Percentiles rank a stretch among this genome's conserved stretches.
Evolutionary conservation across 1,140 invertebrate species (phyloP).

Genomic region (Mya arenaria): DNA sequence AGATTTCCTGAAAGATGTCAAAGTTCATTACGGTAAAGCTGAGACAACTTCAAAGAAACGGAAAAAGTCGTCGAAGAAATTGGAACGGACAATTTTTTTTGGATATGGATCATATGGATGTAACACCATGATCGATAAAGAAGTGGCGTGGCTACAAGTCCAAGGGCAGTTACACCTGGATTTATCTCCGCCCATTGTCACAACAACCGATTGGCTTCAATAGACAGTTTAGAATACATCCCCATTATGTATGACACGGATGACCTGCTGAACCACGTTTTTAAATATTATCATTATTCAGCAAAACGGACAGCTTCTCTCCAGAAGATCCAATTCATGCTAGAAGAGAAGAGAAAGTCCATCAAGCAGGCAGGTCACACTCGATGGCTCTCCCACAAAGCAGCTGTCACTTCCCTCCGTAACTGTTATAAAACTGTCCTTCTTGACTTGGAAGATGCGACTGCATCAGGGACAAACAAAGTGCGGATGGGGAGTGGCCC

Average conservation of each 20-base stretch:
- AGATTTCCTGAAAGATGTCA: constrained; percentile 23
- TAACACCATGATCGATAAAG: constrained; percentile 32
- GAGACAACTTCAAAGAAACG: constrained; percentile 17
- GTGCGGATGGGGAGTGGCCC: background rate
- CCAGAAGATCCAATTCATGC: background rate
- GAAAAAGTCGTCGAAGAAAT: background rate
- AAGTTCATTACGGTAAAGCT: constrained; percentile 8
- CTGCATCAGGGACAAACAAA: constrained; percentile 1
- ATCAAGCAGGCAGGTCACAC: background rate
- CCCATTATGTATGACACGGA: background rate
- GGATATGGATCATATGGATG: background rate
- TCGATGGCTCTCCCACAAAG: constrained; percentile 4
- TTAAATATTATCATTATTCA: constrained; percentile 15
- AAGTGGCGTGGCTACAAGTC: background rate
- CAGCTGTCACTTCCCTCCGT: background rate
- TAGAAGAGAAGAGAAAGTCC: constrained; percentile 5
- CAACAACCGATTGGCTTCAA: background rate
- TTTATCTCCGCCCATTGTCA: constrained; percentile 15
- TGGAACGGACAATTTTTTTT: constrained; percentile 1
- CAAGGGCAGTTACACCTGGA: background rate
- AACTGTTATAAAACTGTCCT: background rate
- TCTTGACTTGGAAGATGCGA: constrained; percentile 18
- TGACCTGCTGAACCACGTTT: background rate
- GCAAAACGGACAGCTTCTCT: constrained; percentile 6
- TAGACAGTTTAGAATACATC: constrained; percentile 20